Conservation (phyloP, 2,797 vertebrate species). For the Salmo trutta region DNA sequence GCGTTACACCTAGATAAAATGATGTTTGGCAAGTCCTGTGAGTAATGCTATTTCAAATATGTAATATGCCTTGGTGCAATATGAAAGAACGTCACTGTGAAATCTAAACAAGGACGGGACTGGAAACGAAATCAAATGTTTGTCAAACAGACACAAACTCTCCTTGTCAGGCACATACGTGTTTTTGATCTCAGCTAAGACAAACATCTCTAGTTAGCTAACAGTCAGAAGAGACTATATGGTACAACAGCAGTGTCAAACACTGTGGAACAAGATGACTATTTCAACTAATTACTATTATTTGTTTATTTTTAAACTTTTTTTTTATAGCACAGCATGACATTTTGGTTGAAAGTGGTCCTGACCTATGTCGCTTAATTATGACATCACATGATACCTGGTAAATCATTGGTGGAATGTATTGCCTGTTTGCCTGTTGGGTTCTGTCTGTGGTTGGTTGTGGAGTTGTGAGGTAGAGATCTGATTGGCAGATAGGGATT, state of each 20-base stretch:
- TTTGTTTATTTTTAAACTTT: not conserved
- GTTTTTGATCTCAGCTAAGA: not conserved
- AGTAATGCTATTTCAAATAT: conserved; percentile 32
- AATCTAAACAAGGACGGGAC: conserved; percentile 59
- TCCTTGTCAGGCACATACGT: not conserved
- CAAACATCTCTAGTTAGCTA: not conserved
- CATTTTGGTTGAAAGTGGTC: conserved; percentile 9
- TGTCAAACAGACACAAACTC: conserved; percentile 37
- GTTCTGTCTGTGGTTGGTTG: conserved; percentile 41
- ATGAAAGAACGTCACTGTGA: conserved; percentile 48
- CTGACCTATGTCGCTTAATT: conserved; percentile 7
- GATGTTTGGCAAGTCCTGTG: conserved; percentile 47
- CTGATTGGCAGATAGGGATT: conserved; percentile 18
- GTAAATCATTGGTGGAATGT: not conserved
- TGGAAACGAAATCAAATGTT: conserved; percentile 54
- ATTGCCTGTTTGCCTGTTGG: conserved; percentile 45
- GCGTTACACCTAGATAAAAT: conserved; percentile 38
- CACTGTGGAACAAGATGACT: too few species aligned
- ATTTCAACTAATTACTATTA: not conserved
- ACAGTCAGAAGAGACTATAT: not conserved
- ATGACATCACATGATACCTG: conserved; percentile 11
- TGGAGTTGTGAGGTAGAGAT: conserved; percentile 67
- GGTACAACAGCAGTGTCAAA: conserved; percentile 22
- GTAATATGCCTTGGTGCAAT: conserved; percentile 59
- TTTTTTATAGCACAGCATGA: not conserved